A percentile compares a stretch with the other conserved stretches of the same genome.
These are phyloP conservation scores for Pedionomus torquatus DNA, from an alignment of 2,113 vertebrate genomes.

Conservation along the genomic window DNA sequence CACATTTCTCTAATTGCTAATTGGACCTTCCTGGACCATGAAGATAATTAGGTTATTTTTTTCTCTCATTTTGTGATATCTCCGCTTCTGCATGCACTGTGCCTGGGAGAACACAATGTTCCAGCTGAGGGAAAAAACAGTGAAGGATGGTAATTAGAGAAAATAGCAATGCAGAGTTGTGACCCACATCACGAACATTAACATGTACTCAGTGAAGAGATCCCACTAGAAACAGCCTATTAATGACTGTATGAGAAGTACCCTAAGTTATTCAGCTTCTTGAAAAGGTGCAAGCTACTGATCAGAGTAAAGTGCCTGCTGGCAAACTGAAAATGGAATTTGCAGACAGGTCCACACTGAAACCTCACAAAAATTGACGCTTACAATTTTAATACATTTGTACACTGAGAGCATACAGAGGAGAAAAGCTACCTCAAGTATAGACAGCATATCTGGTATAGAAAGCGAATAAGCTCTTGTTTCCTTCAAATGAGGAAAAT, in stretches of 20 bases:
- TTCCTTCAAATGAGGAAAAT: not conserved
- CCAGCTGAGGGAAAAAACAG: not conserved
- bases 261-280: not conserved
- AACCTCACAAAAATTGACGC: not conserved
- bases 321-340: not conserved
- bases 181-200: slow-evolving; percentile 41
- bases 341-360: not conserved
- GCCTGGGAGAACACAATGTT: slow-evolving; percentile 24
- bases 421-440: not conserved
- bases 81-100: not conserved
- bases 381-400: not conserved
- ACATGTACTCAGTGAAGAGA: not conserved
- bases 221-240: slow-evolving; percentile 9
- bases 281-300: not conserved
- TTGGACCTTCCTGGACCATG: slow-evolving; percentile 46
- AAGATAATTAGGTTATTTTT: slow-evolving; percentile 56
- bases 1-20: slow-evolving; percentile 40
- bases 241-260: not conserved
- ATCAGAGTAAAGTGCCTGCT: not conserved
- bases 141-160: slow-evolving; percentile 2
- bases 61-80: slow-evolving; percentile 7
- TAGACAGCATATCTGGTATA: not conserved
- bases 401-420: not conserved
- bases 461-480: not conserved
- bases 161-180: not conserved